These are phyloP conservation scores for Drosophila picticornis DNA, from an alignment of 2,888 invertebrate genomes.

Conservation along the genomic window DNA sequence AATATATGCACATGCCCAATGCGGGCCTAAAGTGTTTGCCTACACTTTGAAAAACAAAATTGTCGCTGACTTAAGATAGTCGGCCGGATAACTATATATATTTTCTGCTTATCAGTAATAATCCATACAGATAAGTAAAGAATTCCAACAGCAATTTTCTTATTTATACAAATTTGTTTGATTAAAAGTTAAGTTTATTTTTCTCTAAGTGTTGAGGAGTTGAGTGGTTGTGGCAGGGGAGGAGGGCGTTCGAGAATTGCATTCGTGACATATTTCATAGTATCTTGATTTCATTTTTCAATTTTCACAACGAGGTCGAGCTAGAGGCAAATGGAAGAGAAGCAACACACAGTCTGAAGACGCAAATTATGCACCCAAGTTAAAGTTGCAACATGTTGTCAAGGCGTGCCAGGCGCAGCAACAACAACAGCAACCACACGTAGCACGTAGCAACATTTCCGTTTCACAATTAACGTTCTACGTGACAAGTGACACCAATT, in stretches of 20 bases:
- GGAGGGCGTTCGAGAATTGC: conserved; percentile 50
- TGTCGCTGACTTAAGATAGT: background rate
- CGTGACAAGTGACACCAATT: conserved; percentile 83
- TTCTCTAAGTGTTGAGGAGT: background rate
- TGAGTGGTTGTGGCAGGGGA: background rate
- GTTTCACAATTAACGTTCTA: conserved; percentile 81
- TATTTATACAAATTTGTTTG: background rate
- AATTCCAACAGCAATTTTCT: background rate
- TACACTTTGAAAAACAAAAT: conserved; percentile 3
- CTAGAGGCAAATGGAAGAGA: conserved; percentile 36
- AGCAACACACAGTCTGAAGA: conserved; percentile 45
- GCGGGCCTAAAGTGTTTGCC: conserved; percentile 51
- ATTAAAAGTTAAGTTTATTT: background rate
- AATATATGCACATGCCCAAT: conserved; percentile 74
- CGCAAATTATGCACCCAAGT: conserved; percentile 69
- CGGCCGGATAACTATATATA: background rate
- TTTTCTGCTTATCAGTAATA: background rate
- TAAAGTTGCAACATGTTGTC: conserved; percentile 69
- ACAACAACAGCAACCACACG: conserved; percentile 36
- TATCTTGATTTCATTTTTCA: conserved; percentile 79
- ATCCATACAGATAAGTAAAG: too few relatives aligned
- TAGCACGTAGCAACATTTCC: conserved; percentile 71
- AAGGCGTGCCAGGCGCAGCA: conserved; percentile 60
- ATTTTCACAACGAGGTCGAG: conserved; percentile 63
- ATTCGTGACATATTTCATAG: conserved; percentile 74